phyloP scores from a whole-genome alignment of 2,888 invertebrate species.

The Polydesmus complanatus region DNA sequence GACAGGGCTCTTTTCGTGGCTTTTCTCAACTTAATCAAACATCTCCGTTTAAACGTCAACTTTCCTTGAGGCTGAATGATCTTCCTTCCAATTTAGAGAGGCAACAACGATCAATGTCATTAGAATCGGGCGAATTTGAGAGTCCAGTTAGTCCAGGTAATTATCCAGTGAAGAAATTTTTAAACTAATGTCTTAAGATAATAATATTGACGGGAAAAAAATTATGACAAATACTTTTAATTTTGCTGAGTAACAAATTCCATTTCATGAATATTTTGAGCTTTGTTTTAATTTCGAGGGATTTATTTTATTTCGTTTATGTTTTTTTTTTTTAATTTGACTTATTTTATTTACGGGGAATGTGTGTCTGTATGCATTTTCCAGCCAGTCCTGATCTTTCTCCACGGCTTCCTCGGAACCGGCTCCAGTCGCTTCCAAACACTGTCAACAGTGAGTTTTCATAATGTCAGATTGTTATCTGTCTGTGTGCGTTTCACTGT shows the following conservation, averaged over 20 bases:
- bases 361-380: slow-evolving; percentile 13
- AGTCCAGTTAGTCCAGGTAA: slow-evolving; percentile 18
- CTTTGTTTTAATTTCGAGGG: too few relatives aligned
- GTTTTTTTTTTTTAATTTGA: too few relatives aligned
- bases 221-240: too few relatives aligned
- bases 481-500: slow-evolving; percentile 6
- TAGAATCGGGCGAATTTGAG: slow-evolving; percentile 18
- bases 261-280: too few relatives aligned
- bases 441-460: slow-evolving; percentile 29
- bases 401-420: slow-evolving; percentile 28
- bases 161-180: too few relatives aligned
- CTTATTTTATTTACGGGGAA: too few relatives aligned
- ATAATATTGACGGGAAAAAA: too few relatives aligned
- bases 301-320: background rate
- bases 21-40: slow-evolving; percentile 63
- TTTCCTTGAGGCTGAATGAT: slow-evolving; percentile 86
- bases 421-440: slow-evolving; percentile 31
- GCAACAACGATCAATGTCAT: slow-evolving; percentile 24
- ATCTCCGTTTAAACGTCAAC: slow-evolving; percentile 89
- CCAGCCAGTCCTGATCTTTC: slow-evolving; percentile 28
- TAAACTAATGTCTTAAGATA: too few relatives aligned
- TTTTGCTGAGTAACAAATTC: too few relatives aligned
- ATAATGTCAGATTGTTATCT: too few relatives aligned
- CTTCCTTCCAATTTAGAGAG: slow-evolving; percentile 89
- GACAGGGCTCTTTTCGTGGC: slow-evolving; percentile 89